Evolutionary conservation across 2,888 invertebrate genomes (phyloP), one percentile per base, ranked within the genome.

Genomic region (Rhagium mordax): DNA sequence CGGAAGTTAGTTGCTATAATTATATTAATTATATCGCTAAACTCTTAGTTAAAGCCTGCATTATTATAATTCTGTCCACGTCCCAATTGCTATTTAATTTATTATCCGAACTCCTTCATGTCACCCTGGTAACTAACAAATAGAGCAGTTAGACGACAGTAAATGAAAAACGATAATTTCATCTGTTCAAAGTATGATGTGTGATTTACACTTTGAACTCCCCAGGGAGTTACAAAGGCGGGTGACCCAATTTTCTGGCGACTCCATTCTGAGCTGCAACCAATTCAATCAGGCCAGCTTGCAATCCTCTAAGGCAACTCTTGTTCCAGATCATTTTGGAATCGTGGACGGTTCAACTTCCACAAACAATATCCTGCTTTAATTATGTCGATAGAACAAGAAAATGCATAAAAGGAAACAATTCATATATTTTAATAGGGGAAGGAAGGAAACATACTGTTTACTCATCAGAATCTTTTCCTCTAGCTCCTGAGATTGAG

Each of bases 221-320:
- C 60, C 10, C 20, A 20, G 60, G 20, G 53, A 53, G 20, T 10
- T n/a, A 61, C 60, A 61, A 61, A 48, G n/a, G 47, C 62, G 21
- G 20, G 24, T 49, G 48, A 62, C 48, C 62, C 49, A 62, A 62
- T 62, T 62, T 48, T 49, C 24, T n/a, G 48, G 48, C 6, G 21
- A 27, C 29, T 20, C 15, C 20, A 16, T 60, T 47, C 20, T 33
- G 60, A 41, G 20, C 60, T 41, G 24, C 16, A 20, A 10, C 41
- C 61, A 20, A 62, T 62, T 49, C 62, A 62, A 62, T 62, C 62
- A 48, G 15, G 62, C 21, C 62, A 20, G 21, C 24, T 24, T 21
- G 48, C 21, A 48, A 20, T 48, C 20, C 48, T 62, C 60, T 13
- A 18, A 62, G 24, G 48, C 47, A 15, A 47, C 62, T 24, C 13